Conservation (phyloP, 35 echinoderm and acorn worm species). For the Ophiothrix spiculata region DNA sequence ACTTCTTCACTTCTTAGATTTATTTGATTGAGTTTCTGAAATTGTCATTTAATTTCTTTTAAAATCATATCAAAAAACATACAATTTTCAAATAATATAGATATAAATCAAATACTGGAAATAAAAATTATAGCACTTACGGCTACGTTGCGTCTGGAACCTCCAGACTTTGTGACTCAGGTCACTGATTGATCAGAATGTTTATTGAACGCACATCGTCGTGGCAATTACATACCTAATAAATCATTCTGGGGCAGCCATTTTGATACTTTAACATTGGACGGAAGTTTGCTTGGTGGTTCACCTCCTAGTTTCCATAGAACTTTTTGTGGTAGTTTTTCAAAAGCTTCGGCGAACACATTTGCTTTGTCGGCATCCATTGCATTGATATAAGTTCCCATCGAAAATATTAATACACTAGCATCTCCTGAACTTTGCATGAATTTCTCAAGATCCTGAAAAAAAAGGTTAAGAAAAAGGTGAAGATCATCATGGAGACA, state of each 20-base stretch:
- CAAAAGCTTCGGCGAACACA: conserved; percentile 32
- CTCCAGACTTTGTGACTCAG: too few relatives aligned
- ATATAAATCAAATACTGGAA: too few relatives aligned
- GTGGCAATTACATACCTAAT: conserved; percentile 24
- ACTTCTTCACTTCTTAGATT: too few relatives aligned
- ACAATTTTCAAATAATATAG: too few relatives aligned
- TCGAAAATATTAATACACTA: conserved; percentile 27
- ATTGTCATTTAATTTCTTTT: too few relatives aligned
- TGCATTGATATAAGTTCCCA: background rate
- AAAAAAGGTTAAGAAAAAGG: background rate
- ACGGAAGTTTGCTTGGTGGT: background rate
- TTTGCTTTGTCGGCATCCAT: conserved; percentile 19
- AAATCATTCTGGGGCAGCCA: conserved; percentile 54
- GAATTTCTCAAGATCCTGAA: conserved; percentile 31
- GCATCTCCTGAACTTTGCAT: conserved; percentile 31
- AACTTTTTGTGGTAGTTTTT: conserved; percentile 29
- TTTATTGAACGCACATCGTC: too few relatives aligned
- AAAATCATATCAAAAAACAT: too few relatives aligned
- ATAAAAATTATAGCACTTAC: too few relatives aligned
- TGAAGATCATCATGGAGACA: too few relatives aligned
- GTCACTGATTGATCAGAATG: too few relatives aligned
- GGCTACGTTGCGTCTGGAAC: too few relatives aligned
- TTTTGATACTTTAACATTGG: conserved; percentile 17
- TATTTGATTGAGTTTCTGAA: too few relatives aligned
- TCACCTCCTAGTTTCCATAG: conserved; percentile 25